A percentile compares a stretch with the other conserved stretches of the same genome.
Evolutionary conservation across 1,140 invertebrate genomes (phyloP).

Genomic region (Drosophila malerkotliana): DNA sequence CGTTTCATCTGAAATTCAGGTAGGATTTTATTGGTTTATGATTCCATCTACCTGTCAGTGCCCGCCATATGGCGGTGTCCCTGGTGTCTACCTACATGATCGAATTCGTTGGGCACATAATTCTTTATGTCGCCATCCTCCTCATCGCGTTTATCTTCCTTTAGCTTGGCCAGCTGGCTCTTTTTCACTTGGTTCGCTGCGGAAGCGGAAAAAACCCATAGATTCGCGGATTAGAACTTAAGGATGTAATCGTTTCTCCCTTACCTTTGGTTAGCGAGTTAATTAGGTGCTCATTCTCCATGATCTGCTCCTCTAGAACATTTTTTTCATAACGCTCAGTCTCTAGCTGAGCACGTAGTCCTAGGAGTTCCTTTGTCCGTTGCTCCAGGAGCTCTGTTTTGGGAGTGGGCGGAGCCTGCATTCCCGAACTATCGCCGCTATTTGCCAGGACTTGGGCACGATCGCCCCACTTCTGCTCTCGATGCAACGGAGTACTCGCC

Average conservation of each 20-base stretch:
- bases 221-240: not conserved
- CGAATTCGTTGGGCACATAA: conserved; percentile 35
- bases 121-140: conserved; percentile 1
- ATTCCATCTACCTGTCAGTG: conserved; percentile 12
- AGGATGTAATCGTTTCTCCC: not conserved
- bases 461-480: not conserved
- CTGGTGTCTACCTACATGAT: conserved; percentile 51
- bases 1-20: conserved; percentile 54
- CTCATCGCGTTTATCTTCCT: conserved; percentile 3
- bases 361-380: conserved; percentile 58
- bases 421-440: not conserved
- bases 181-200: conserved; percentile 39
- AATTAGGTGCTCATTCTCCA: conserved; percentile 54
- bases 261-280: conserved; percentile 41
- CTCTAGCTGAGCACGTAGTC: conserved; percentile 58
- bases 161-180: conserved; percentile 33
- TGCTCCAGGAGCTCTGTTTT: conserved; percentile 66
- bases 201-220: not conserved
- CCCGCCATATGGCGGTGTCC: not conserved
- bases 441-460: not conserved
- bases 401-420: conserved; percentile 60
- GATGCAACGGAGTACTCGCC: conserved; percentile 1
- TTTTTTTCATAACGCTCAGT: conserved; percentile 72
- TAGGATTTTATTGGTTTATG: conserved; percentile 14
- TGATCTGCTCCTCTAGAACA: conserved; percentile 67